Percentiles rank a stretch among this genome's conserved stretches.
Conservation (phyloP, 2,888 invertebrate genomes). For the Catocala nupta region DNA sequence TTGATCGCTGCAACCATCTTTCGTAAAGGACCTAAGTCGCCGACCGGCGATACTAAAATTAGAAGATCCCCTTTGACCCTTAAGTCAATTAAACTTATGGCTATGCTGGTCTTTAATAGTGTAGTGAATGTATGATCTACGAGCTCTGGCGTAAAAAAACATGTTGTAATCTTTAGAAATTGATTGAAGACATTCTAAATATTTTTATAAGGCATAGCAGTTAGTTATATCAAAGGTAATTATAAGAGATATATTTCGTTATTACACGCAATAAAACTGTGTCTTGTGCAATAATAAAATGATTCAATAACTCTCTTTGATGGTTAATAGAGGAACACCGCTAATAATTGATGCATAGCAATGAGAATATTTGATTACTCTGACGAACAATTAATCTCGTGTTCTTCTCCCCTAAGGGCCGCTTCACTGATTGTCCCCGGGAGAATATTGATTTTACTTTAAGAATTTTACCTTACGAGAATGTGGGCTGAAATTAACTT, state of each 20-base stretch:
- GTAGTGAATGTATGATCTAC: too few species aligned
- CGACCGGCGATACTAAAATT: too few species aligned
- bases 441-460: conserved; percentile 22
- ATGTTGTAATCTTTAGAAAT: neutral
- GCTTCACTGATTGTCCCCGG: neutral
- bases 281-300: neutral
- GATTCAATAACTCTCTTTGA: neutral
- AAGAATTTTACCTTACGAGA: neutral
- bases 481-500: conserved; percentile 1
- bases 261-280: neutral
- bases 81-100: too few species aligned
- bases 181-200: neutral
- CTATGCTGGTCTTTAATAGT: too few species aligned
- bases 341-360: conserved; percentile 6
- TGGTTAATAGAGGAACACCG: conserved; percentile 3
- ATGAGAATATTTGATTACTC: conserved; percentile 10
- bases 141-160: too few species aligned
- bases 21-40: too few species aligned
- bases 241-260: neutral
- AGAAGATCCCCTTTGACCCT: too few species aligned
- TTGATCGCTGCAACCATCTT: too few species aligned
- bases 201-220: neutral
- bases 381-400: conserved; percentile 16
- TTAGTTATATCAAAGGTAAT: neutral
- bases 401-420: neutral